These are phyloP conservation scores for Drosophila austrosaltans DNA, from an alignment of 2,888 invertebrate species.

Conservation along the genomic window DNA sequence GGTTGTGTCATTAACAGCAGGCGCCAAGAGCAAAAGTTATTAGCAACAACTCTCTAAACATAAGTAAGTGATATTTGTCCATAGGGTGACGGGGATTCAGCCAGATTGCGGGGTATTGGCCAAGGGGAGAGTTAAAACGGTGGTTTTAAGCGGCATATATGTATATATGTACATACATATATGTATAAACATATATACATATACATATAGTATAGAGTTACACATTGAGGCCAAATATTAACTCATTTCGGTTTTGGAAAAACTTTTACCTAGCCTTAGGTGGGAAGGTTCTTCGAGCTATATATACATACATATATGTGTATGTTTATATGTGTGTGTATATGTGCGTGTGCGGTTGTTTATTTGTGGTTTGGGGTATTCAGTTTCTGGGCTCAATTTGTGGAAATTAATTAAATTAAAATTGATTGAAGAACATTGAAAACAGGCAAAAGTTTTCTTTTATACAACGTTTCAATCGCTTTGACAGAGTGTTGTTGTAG, in stretches of 20 bases:
- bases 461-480: not conserved
- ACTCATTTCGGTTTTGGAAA: constrained; percentile 71
- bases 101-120: not conserved
- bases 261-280: constrained; percentile 59
- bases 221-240: constrained; percentile 65
- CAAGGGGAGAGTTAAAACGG: constrained; percentile 1
- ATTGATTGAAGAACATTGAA: constrained; percentile 64
- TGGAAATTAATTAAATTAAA: constrained; percentile 71
- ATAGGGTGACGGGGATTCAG: constrained; percentile 10
- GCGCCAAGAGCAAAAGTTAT: constrained; percentile 72
- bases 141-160: not conserved
- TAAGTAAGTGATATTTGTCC: constrained; percentile 78
- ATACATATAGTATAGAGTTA: constrained; percentile 16
- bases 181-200: not conserved
- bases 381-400: constrained; percentile 29
- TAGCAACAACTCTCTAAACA: constrained; percentile 73
- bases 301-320: constrained; percentile 8
- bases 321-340: constrained; percentile 2
- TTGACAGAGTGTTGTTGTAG: not conserved
- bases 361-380: constrained; percentile 29
- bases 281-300: constrained; percentile 48
- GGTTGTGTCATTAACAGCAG: constrained; percentile 80
- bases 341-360: constrained; percentile 29
- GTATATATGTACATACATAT: not conserved
- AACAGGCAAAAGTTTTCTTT: constrained; percentile 39